Percentiles rank a stretch among this genome's conserved stretches.
Evolutionary conservation across 2,113 vertebrate species (phyloP).

Genomic region (Suricata suricatta): DNA sequence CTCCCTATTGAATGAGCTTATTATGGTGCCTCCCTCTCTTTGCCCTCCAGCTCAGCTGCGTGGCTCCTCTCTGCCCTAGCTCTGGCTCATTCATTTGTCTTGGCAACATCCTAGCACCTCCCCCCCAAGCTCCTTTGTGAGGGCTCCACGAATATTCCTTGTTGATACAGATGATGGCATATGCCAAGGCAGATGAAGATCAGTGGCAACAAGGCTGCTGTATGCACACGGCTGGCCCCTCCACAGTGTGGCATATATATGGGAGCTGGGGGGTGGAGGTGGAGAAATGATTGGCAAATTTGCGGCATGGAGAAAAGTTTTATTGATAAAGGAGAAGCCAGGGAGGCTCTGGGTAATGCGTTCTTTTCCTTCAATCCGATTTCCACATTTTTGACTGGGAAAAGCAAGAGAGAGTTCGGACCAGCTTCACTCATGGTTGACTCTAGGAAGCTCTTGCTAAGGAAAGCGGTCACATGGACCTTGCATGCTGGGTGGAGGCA

Average conservation of each 20-base stretch:
- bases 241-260: neutral
- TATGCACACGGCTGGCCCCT: neutral
- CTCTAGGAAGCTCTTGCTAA: constrained; percentile 60
- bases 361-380: constrained; percentile 65
- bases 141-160: neutral
- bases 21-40: neutral
- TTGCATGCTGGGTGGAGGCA: constrained; percentile 71
- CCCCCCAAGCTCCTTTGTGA: neutral
- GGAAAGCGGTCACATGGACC: constrained; percentile 63
- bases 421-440: constrained; percentile 49
- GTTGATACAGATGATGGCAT: neutral
- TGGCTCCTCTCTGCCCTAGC: neutral
- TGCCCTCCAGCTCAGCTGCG: neutral
- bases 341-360: constrained; percentile 55
- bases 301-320: constrained; percentile 40
- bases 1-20: neutral
- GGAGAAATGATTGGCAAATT: neutral
- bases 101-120: neutral
- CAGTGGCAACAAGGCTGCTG: neutral
- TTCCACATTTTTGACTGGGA: constrained; percentile 72
- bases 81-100: neutral
- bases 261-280: neutral
- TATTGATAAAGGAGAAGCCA: constrained; percentile 60
- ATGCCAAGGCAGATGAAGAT: neutral
- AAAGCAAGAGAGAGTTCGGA: neutral